Conservation (phyloP, 2,797 vertebrate species). For the Melanogrammus aeglefinus region DNA sequence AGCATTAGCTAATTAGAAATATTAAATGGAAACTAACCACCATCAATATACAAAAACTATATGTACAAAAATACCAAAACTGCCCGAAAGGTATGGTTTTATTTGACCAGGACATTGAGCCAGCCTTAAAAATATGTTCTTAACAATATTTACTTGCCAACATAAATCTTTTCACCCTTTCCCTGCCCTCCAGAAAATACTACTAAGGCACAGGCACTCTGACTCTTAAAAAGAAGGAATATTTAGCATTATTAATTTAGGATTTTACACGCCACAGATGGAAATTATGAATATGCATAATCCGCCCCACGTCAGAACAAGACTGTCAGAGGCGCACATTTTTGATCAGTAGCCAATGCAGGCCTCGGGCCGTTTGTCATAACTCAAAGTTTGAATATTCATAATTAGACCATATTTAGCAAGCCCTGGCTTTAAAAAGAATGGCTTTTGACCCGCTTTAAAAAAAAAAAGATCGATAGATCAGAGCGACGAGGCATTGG, state of each 20-base stretch:
- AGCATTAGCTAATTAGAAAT: neutral
- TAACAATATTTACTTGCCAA: neutral
- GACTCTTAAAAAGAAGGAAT: conserved; percentile 10
- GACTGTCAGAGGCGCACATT: conserved; percentile 47
- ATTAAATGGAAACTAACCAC: neutral
- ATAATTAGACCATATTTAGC: conserved; percentile 38
- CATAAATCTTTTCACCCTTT: neutral
- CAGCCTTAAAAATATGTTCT: neutral
- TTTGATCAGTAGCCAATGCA: conserved; percentile 58
- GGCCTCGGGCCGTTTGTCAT: conserved; percentile 55
- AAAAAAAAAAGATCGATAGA: neutral
- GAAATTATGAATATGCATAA: conserved; percentile 67
- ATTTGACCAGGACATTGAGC: neutral
- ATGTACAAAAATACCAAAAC: neutral
- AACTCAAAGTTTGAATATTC: conserved; percentile 63
- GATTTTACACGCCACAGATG: conserved; percentile 51
- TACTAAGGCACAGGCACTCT: conserved; percentile 7
- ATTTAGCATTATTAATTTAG: conserved; percentile 39
- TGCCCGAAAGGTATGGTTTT: neutral
- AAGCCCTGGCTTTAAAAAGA: conserved; percentile 29
- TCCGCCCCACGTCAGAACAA: conserved; percentile 50
- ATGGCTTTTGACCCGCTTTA: neutral
- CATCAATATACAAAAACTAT: neutral
- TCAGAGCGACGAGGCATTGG: neutral
- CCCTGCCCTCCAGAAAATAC: neutral